Evolutionary conservation across 2,113 vertebrate genomes (phyloP), one percentile per base, ranked within the genome.

Genomic region (Balaeniceps rex): DNA sequence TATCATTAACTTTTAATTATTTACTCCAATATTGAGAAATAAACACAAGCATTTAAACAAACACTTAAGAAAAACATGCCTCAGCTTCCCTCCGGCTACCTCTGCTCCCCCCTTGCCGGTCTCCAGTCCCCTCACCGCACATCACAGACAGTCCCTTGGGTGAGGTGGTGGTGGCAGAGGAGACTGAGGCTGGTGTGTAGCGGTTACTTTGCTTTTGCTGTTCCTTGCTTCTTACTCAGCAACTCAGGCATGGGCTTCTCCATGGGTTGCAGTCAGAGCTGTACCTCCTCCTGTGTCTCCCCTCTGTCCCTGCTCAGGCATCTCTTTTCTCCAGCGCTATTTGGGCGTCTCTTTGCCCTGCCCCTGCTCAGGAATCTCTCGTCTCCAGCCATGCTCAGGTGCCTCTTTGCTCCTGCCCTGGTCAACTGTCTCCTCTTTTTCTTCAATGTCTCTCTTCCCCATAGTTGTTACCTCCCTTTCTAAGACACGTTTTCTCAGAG

Each of bases 221-320:
- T 40, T 80, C 14, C 46, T 51, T 23, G 4, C 12, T 68, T 54
- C 19, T 87, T 55, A 26, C 10, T 57, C 14, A 11, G 28, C 5
- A 4, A 25, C 33, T 64, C 1, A 0, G 12, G 26, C 0, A 1
- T 19, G 23, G 42, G 60, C 36, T 57, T 7, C 40, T 38, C 28
- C 14, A 19, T 0, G 2, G 19, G 29, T 36, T 70, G 69, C 19
- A 14, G 0, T 57, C 57, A 58, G 36, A 86, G 19, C 9, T 38
- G 7, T 40, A 10, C 28, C 9, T 86, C 14, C 22, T 63, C 28
- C 16, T 19, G 3, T 36, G 28, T 44, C 23, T 70, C 55, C 26
- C 6, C 10, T 64, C 16, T 40, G 5, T 38, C 24, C 7, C 19
- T 29, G 12, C 23, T 64, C 19, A 69, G 65, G n/a, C 3, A 12